These are phyloP conservation scores for Scaeva pyrastri DNA, from an alignment of 2,888 invertebrate genomes.

Conservation along the genomic window DNA sequence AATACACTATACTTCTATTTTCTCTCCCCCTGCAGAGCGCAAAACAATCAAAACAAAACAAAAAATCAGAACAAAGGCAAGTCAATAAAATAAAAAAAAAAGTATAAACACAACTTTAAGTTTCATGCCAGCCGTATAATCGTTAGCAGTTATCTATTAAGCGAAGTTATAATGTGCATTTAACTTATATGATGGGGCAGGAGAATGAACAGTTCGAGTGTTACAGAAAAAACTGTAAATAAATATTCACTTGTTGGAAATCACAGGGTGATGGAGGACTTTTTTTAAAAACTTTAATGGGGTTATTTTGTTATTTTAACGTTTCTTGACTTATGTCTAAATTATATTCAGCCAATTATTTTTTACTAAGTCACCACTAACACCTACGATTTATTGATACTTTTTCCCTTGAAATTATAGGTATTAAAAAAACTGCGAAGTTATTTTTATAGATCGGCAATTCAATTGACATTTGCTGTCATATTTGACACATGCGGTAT, in stretches of 20 bases:
- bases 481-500: no score
- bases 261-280: slow-evolving; percentile 41
- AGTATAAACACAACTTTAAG: slow-evolving; percentile 22
- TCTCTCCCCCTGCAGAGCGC: background rate
- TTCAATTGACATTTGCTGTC: no score
- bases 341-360: no score
- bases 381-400: no score
- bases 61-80: slow-evolving; percentile 3
- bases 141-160: slow-evolving; percentile 54
- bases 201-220: slow-evolving; percentile 55
- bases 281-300: background rate
- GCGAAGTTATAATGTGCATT: slow-evolving; percentile 61
- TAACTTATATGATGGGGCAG: slow-evolving; percentile 44
- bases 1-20: background rate
- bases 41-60: slow-evolving; percentile 18
- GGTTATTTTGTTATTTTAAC: no score
- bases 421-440: no score
- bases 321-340: no score
- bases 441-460: no score
- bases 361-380: no score
- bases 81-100: slow-evolving; percentile 1
- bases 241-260: slow-evolving; percentile 54
- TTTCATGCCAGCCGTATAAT: slow-evolving; percentile 35
- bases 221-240: background rate
- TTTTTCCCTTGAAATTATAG: no score